A percentile compares a stretch with the other conserved stretches of the same genome.
Conservation (phyloP, 2,888 invertebrate genomes). For the Liodrosophila aerea region DNA sequence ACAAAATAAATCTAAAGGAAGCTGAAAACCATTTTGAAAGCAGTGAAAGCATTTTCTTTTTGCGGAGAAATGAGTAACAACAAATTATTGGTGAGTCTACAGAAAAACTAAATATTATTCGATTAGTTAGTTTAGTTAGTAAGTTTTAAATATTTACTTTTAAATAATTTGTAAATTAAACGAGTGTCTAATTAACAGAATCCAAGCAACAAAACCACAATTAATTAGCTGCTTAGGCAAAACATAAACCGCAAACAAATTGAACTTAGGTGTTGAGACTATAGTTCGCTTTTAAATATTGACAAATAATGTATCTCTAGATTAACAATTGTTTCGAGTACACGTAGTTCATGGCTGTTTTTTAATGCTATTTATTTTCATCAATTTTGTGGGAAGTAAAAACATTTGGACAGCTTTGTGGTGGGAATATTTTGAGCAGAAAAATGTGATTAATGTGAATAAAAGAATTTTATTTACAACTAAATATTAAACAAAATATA, state of each 20-base stretch:
- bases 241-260: slow-evolving; percentile 49
- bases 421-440: too few relatives aligned
- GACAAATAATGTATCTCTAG: slow-evolving; percentile 44
- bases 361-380: too few relatives aligned
- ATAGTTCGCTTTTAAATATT: slow-evolving; percentile 10
- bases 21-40: slow-evolving; percentile 35
- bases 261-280: neutral
- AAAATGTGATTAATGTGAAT: too few relatives aligned
- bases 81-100: slow-evolving; percentile 76
- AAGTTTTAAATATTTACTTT: too few relatives aligned
- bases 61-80: slow-evolving; percentile 80
- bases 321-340: slow-evolving; percentile 16
- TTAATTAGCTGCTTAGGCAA: slow-evolving; percentile 11
- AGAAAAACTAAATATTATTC: too few relatives aligned
- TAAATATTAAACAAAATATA: too few relatives aligned
- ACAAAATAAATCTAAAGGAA: slow-evolving; percentile 10
- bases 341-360: too few relatives aligned
- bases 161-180: slow-evolving; percentile 78
- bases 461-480: too few relatives aligned
- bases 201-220: slow-evolving; percentile 14
- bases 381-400: too few relatives aligned
- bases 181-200: slow-evolving; percentile 19
- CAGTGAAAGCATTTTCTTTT: slow-evolving; percentile 56
- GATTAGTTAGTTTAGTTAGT: too few relatives aligned
- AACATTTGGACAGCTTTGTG: too few relatives aligned